Conservation (phyloP, 2,888 invertebrate species). For the Nipponacmea schrenckii region DNA sequence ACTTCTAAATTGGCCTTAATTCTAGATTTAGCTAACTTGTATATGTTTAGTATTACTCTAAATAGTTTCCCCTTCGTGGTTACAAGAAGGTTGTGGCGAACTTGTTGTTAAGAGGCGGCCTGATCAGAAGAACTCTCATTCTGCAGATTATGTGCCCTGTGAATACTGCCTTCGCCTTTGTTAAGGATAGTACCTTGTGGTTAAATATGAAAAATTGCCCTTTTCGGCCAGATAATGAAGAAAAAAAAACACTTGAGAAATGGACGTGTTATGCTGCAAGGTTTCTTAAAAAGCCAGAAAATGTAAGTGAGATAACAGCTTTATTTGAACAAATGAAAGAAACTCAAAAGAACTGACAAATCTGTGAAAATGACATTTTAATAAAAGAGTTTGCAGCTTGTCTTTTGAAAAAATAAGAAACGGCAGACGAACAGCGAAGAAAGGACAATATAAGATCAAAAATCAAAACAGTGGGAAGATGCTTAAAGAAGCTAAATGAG, state of each 20-base stretch:
- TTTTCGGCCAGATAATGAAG: background rate
- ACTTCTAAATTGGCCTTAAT: too few species aligned
- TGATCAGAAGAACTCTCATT: background rate
- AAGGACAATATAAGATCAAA: constrained; percentile 7
- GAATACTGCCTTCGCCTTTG: constrained; percentile 4
- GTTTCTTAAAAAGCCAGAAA: background rate
- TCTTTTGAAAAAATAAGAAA: too few species aligned
- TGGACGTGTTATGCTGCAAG: background rate
- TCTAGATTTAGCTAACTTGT: too few species aligned
- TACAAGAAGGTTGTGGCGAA: background rate
- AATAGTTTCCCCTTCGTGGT: too few species aligned
- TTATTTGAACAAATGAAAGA: constrained; percentile 1
- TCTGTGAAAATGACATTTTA: constrained; percentile 5
- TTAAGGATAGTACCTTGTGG: background rate
- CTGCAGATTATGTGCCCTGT: constrained; percentile 6
- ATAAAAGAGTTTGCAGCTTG: constrained; percentile 3
- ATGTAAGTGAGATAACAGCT: background rate
- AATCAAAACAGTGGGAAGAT: background rate
- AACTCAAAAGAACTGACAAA: background rate
- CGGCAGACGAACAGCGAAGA: background rate
- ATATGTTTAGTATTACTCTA: too few species aligned
- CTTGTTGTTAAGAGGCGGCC: background rate
- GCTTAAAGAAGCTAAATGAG: constrained; percentile 1
- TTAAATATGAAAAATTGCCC: background rate
- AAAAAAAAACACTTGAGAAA: constrained; percentile 6